Conservation (phyloP, 2,888 invertebrate genomes). For the Junonia oenone region DNA sequence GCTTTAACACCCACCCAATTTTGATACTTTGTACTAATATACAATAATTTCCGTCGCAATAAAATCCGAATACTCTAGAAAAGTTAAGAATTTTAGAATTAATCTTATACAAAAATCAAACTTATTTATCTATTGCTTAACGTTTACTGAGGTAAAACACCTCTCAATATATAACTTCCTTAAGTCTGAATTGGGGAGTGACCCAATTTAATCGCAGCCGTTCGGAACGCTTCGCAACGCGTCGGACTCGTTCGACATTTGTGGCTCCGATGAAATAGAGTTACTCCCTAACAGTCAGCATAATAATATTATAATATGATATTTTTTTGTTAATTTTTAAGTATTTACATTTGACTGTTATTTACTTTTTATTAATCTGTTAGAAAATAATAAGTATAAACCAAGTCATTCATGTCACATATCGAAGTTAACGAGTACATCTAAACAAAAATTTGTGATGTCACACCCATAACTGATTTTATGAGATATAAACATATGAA, state of each 20-base stretch:
- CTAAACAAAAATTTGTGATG: conserved; percentile 15
- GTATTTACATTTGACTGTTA: conserved; percentile 55
- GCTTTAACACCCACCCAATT: conserved; percentile 31
- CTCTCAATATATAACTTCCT: conserved; percentile 20
- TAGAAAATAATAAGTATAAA: conserved; percentile 22
- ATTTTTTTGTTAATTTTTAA: conserved; percentile 42
- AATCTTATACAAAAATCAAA: conserved; percentile 52
- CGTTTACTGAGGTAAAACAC: conserved; percentile 39
- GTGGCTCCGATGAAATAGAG: conserved; percentile 20
- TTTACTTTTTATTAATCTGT: conserved; percentile 34
- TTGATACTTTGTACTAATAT: conserved; percentile 70
- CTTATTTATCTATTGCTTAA: conserved; percentile 50
- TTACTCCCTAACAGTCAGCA: conserved; percentile 34
- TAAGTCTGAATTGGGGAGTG: conserved; percentile 34
- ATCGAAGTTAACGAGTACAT: neutral
- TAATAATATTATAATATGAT: conserved; percentile 37
- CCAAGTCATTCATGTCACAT: conserved; percentile 4
- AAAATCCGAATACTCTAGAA: conserved; percentile 44
- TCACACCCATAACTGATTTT: conserved; percentile 7
- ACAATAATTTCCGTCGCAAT: conserved; percentile 57
- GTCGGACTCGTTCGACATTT: neutral
- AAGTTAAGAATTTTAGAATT: conserved; percentile 55
- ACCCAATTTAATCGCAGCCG: conserved; percentile 38
- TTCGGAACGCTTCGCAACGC: neutral
- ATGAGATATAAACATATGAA: neutral